A percentile compares a stretch with the other conserved stretches of the same genome.
phyloP scores from a whole-genome alignment of 1,140 invertebrate species.

The Patella vulgata region DNA sequence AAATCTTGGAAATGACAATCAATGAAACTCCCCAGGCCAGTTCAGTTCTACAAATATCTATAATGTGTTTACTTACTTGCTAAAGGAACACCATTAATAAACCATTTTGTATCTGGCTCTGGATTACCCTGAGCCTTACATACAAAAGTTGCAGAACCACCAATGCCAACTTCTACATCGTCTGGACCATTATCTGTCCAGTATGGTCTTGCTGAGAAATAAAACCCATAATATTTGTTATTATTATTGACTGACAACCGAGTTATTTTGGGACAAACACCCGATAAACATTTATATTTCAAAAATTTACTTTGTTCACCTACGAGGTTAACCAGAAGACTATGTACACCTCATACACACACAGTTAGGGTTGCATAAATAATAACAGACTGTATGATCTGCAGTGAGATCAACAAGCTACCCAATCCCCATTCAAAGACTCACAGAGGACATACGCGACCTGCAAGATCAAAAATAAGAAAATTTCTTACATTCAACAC shows the following conservation, averaged over 20 bases:
- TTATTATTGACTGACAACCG: too few relatives aligned
- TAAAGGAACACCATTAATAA: constrained; percentile 93
- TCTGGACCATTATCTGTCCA: constrained; percentile 91
- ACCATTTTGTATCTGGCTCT: constrained; percentile 91
- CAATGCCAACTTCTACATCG: constrained; percentile 88
- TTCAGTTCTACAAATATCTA: not conserved
- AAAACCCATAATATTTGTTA: too few relatives aligned
- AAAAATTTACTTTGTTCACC: too few relatives aligned
- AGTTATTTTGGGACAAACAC: too few relatives aligned
- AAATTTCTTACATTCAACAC: constrained; percentile 54
- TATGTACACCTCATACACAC: too few relatives aligned
- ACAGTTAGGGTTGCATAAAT: too few relatives aligned
- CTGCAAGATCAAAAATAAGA: constrained; percentile 44
- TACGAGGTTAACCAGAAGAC: too few relatives aligned
- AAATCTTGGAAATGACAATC: not conserved
- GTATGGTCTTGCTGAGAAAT: constrained; percentile 69
- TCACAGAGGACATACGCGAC: too few relatives aligned
- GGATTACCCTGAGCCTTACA: constrained; percentile 91
- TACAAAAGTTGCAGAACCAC: constrained; percentile 85
- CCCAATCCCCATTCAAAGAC: too few relatives aligned
- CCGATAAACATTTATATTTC: too few relatives aligned
- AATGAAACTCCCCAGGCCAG: not conserved
- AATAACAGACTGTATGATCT: too few relatives aligned
- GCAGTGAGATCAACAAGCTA: too few relatives aligned
- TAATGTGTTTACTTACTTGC: constrained; percentile 60